Base-by-base conservation (phyloP, 2,797 vertebrate species). In the Melanotaenia trifasciata region DNA sequence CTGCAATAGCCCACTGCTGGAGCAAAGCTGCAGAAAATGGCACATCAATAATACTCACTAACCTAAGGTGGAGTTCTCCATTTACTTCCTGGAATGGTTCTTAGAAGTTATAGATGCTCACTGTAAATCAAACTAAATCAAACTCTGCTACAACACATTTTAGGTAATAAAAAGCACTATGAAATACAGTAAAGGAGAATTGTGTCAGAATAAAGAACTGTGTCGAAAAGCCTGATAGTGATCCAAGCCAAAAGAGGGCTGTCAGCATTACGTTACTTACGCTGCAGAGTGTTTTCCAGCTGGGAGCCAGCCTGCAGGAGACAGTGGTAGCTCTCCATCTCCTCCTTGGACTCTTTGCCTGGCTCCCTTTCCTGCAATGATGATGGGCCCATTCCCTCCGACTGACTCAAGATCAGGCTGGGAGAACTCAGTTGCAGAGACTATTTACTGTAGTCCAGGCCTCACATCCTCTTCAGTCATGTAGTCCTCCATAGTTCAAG, bases 291-390 rank as follows among this genome's bases (percentile, higher is more conserved):
- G 86, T 88, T 91, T 90, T 96, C 90, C 30, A 96, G 93, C 93
- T 94, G 90, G n/a, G 94, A 95, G 84, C 95, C 94, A 16, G 95
- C 92, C 78, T 94, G 96, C 91, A 96, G 93, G 65, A 98, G 94
- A 87, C 92, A 87, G 85, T 93, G 95, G 89, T 97, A 97, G 78
- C 94, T 93, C 89, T 95, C 95, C 95, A 97, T 96, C 79, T 96
- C 95, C 87, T 85, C 89, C 33, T 93, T 90, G 3, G 95, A 90
- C 76, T 90, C 83, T 71, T 81, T 83, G 81, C 86, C 78, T 40
- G 14, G 70, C 74, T 90, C 80, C 57, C 84, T 83, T 58, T 94
- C 93, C 83, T 88, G 92, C 82, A 89, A 87, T 69, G 91, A 93
- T 73, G 90, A 86, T 2, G 90, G 91, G 90, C 93, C 94, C 95